phyloP scores from a whole-genome alignment of 1,140 invertebrate genomes.

The Notospermus geniculatus region DNA sequence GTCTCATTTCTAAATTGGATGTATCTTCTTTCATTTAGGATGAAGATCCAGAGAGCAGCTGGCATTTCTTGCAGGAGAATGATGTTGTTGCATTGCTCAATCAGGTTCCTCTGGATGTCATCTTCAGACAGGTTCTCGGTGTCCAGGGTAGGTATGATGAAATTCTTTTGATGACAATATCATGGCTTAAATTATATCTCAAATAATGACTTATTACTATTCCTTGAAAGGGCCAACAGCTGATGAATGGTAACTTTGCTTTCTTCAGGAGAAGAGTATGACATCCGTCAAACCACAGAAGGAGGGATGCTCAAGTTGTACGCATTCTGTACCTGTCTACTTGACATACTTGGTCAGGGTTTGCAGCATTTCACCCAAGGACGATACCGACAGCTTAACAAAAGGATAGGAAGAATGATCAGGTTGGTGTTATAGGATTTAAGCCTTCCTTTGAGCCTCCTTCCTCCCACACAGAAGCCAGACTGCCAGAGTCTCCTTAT shows the following conservation, averaged over 20 bases:
- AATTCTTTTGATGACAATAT: no score
- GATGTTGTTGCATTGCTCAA: slow-evolving; percentile 74
- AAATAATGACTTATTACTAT: no score
- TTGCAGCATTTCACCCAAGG: slow-evolving; percentile 61
- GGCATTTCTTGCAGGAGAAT: slow-evolving; percentile 66
- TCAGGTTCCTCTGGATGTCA: slow-evolving; percentile 70
- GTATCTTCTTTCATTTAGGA: no score
- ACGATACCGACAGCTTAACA: slow-evolving; percentile 53
- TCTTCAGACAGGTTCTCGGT: slow-evolving; percentile 64
- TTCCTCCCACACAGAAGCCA: no score
- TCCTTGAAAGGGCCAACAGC: no score
- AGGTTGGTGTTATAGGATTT: no score
- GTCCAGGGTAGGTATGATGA: no score
- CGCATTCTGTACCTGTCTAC: slow-evolving; percentile 67
- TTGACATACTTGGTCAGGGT: slow-evolving; percentile 67
- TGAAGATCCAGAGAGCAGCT: slow-evolving; percentile 58
- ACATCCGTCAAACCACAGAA: slow-evolving; percentile 61
- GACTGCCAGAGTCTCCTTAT: no score
- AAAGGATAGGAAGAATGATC: slow-evolving; percentile 53
- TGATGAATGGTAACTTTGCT: no score
- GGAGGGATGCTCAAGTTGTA: slow-evolving; percentile 68
- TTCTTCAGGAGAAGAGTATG: slow-evolving; percentile 58
- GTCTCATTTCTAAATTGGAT: no score
- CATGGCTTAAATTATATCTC: no score
- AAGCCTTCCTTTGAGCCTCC: no score